Evolutionary conservation across 37 sponge, comb jelly and placozoan genomes (phyloP), one percentile per base, ranked within the genome.

Genomic region (Bolinopsis microptera): DNA sequence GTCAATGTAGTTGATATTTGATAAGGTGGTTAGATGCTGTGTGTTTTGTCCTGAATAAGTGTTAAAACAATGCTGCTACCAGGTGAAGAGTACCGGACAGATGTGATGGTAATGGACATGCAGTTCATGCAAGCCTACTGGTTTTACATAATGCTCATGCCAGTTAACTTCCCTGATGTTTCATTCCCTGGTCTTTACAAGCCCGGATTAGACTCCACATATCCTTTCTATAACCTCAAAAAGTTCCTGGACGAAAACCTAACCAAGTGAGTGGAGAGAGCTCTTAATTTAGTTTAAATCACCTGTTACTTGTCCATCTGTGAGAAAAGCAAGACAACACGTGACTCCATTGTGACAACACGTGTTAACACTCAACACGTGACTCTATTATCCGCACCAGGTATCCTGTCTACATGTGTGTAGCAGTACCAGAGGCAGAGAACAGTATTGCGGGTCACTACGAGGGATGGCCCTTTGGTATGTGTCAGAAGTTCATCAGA

Each of bases 51-150:
- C n/a, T n/a, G n/a, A n/a, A n/a, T n/a, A n/a, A n/a, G n/a, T n/a
- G n/a, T n/a, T n/a, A n/a, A n/a, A n/a, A n/a, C n/a, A n/a, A n/a
- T n/a, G n/a, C 61, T 48, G 13, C 61, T 48, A 9, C 25, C 90
- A 86, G 90, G 90, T 23, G 90, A 86, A 23, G 90, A 86, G 35
- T 86, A 86, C 67, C 48, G 90, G 9, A 86, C 90, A 16, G 90
- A 86, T 41, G 90, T 86, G n/a, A 86, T 86, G 90, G 90, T 86
- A 25, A 86, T 86, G 90, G 90, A 86, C 90, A 86, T 86, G 90
- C 90, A 86, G 90, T 86, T 86, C 61, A 86, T 86, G 90, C 90
- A 86, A 48, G 90, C 90, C 26, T 86, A 86, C 90, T 86, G 90
- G 90, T 86, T 86, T 48, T 86, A 86, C 61, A 86, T 86, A 24